Evolutionary conservation across 2,888 invertebrate genomes (phyloP).

Genomic region (Melieria omissa): DNA sequence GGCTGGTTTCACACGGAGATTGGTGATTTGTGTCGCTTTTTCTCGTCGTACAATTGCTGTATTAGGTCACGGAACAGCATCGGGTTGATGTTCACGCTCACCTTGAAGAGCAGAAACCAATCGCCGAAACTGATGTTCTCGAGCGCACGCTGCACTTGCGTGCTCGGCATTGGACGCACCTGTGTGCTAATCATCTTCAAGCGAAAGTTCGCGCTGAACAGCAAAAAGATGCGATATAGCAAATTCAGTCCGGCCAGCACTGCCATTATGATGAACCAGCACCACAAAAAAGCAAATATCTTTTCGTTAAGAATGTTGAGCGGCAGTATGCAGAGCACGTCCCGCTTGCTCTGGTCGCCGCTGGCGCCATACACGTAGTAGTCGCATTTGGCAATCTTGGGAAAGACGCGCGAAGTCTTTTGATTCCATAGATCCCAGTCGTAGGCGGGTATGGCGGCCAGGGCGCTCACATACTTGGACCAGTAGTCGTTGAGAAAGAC

Average conservation of each 20-base stretch:
- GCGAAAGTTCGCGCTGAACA: constrained; percentile 67
- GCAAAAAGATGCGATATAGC: constrained; percentile 73
- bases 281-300: constrained; percentile 79
- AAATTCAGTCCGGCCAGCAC: constrained; percentile 73
- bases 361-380: constrained; percentile 88
- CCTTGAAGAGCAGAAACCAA: constrained; percentile 81
- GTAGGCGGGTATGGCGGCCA: constrained; percentile 55
- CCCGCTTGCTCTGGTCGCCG: constrained; percentile 82
- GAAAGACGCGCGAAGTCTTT: constrained; percentile 61
- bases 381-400: constrained; percentile 86
- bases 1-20: too few species aligned
- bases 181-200: constrained; percentile 54
- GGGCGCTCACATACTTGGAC: constrained; percentile 58
- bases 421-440: constrained; percentile 61
- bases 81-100: constrained; percentile 81
- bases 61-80: constrained; percentile 75
- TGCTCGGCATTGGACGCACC: constrained; percentile 51
- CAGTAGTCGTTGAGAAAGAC: constrained; percentile 62
- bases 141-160: constrained; percentile 48
- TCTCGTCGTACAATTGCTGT: constrained; percentile 64
- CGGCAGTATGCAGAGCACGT: constrained; percentile 81
- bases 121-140: constrained; percentile 72
- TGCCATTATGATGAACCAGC: constrained; percentile 77
- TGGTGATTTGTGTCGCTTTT: constrained; percentile 30
- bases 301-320: constrained; percentile 85